Evolutionary conservation across 2,888 invertebrate genomes (phyloP).

Genomic region (Fissipunctia ypsillon): DNA sequence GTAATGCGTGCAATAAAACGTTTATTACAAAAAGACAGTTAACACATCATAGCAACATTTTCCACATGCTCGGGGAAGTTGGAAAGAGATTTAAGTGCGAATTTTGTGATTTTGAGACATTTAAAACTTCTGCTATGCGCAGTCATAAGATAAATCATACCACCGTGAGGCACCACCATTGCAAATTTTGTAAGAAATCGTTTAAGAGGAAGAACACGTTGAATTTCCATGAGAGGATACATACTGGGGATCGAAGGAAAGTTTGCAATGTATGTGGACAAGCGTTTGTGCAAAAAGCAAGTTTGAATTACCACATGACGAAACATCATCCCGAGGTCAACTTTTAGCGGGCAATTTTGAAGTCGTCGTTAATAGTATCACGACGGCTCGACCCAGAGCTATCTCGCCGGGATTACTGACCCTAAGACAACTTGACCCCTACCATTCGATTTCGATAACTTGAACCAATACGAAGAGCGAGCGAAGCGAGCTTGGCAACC

Average conservation of each 20-base stretch:
- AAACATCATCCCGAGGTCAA: constrained; percentile 84
- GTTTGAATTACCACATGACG: constrained; percentile 85
- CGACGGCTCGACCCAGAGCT: too few species aligned
- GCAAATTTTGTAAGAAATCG: constrained; percentile 84
- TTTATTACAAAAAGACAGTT: constrained; percentile 79
- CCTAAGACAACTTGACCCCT: too few species aligned
- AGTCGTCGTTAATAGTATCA: too few species aligned
- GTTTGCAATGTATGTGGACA: constrained; percentile 81
- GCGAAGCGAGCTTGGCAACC: too few species aligned
- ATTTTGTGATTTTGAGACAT: constrained; percentile 81
- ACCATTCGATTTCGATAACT: too few species aligned
- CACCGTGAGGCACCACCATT: constrained; percentile 83
- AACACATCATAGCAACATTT: constrained; percentile 78
- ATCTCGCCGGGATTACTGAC: too few species aligned
- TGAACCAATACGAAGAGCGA: too few species aligned
- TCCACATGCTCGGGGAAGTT: constrained; percentile 80
- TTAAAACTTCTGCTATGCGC: constrained; percentile 76
- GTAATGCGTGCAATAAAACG: constrained; percentile 79
- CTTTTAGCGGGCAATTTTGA: constrained; percentile 55
- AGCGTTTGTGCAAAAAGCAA: constrained; percentile 86
- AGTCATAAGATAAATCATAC: constrained; percentile 85
- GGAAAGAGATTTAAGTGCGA: constrained; percentile 76
- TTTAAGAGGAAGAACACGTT: constrained; percentile 81
- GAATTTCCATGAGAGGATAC: constrained; percentile 81
- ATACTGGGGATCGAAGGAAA: constrained; percentile 83